Evolutionary conservation across 2,113 vertebrate genomes (phyloP).

Genomic region (Hippocampus abdominalis): DNA sequence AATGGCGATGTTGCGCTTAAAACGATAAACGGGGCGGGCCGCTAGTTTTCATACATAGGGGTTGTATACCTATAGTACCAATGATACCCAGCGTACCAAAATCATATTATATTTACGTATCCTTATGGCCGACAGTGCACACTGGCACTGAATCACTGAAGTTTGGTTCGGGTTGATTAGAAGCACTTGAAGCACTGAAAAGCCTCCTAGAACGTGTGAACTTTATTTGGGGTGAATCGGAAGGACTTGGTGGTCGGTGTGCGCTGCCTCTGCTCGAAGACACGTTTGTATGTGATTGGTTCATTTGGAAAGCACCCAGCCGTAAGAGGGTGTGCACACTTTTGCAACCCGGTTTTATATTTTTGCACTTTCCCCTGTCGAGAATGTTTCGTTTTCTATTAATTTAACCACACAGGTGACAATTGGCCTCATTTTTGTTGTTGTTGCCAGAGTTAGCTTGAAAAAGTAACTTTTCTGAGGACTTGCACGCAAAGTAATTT

Average conservation of each 20-base stretch:
- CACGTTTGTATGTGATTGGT: too few species aligned
- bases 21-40: neutral
- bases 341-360: neutral
- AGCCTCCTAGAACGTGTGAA: neutral
- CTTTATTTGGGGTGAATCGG: neutral
- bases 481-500: too few species aligned
- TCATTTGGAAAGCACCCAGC: too few species aligned
- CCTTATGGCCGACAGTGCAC: neutral
- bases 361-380: neutral
- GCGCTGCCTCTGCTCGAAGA: neutral
- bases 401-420: neutral
- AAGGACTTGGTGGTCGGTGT: neutral
- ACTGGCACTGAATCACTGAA: neutral
- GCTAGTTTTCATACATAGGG: too few species aligned
- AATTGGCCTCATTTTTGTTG: neutral
- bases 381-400: neutral
- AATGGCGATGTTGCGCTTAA: neutral
- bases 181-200: neutral
- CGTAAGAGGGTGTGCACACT: neutral
- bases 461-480: neutral
- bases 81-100: too few species aligned
- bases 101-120: too few species aligned
- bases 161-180: neutral
- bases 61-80: too few species aligned
- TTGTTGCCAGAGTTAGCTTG: neutral